These are phyloP conservation scores for Sycophila sp. DNA, from an alignment of 1,140 invertebrate genomes.

Conservation along the genomic window DNA sequence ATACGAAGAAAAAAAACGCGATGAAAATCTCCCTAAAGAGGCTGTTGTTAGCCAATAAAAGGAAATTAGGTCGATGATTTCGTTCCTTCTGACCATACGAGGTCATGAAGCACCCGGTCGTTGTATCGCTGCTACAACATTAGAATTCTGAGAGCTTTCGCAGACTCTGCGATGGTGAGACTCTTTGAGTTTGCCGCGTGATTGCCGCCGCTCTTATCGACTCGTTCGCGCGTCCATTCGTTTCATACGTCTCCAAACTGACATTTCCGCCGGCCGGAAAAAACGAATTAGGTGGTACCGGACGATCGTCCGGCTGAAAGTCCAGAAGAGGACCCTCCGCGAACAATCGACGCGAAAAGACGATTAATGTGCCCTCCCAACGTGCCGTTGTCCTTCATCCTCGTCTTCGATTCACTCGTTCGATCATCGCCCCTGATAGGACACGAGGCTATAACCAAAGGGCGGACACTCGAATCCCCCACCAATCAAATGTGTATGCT, in stretches of 20 bases:
- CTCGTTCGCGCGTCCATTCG: not conserved
- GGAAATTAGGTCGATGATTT: not conserved
- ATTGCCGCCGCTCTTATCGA: not conserved
- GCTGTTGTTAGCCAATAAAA: not conserved
- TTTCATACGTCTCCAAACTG: not conserved
- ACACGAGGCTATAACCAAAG: not conserved
- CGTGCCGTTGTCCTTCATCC: not conserved
- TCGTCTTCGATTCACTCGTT: not conserved
- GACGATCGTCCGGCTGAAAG: not conserved
- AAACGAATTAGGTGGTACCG: not conserved
- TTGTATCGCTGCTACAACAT: not conserved
- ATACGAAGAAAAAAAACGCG: not conserved
- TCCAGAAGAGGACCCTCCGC: not conserved
- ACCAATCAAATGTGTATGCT: not conserved
- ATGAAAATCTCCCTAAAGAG: not conserved
- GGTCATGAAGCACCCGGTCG: not conserved
- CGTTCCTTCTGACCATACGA: not conserved
- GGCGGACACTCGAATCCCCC: not conserved
- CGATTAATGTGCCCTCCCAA: not conserved
- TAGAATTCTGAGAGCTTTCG: not conserved
- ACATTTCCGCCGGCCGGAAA: slow-evolving; percentile 9
- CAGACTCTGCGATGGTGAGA: not conserved
- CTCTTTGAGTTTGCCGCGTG: not conserved
- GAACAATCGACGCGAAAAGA: not conserved
- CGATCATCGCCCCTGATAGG: not conserved